These are phyloP conservation scores for Eupithecia centaureata DNA, from an alignment of 2,888 invertebrate genomes.

Conservation along the genomic window DNA sequence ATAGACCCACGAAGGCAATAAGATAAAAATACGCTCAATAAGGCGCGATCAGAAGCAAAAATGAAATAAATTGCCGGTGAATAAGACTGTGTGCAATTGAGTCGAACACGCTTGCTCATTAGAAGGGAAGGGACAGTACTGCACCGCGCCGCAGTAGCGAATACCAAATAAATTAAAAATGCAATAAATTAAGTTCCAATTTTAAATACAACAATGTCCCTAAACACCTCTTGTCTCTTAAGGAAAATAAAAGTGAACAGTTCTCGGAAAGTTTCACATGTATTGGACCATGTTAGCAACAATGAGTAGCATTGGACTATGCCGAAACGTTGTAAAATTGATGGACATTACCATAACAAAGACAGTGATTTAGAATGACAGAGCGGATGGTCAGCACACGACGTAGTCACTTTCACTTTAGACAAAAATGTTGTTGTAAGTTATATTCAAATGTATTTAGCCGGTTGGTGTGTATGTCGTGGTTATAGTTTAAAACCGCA, in stretches of 20 bases:
- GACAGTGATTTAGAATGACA: slow-evolving; percentile 73
- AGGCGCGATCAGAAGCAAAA: slow-evolving; percentile 84
- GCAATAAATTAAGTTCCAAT: slow-evolving; percentile 47
- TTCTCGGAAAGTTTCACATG: slow-evolving; percentile 74
- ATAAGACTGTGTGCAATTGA: slow-evolving; percentile 83
- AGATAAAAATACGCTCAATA: slow-evolving; percentile 83
- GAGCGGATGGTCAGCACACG: slow-evolving; percentile 59
- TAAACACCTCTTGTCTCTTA: slow-evolving; percentile 41
- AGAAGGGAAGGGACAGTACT: slow-evolving; percentile 62
- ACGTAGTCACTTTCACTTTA: slow-evolving; percentile 73
- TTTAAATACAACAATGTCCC: slow-evolving; percentile 42
- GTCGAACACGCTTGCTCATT: slow-evolving; percentile 83
- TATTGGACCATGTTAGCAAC: slow-evolving; percentile 59
- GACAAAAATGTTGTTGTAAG: slow-evolving; percentile 51
- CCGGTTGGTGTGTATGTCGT: slow-evolving; percentile 52
- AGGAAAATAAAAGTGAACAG: slow-evolving; percentile 56
- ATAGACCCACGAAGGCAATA: slow-evolving; percentile 82
- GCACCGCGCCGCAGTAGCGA: slow-evolving; percentile 45
- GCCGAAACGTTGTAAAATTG: slow-evolving; percentile 76
- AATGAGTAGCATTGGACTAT: slow-evolving; percentile 65
- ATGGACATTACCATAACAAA: slow-evolving; percentile 79
- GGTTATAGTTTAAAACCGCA: slow-evolving; percentile 73
- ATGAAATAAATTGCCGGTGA: slow-evolving; percentile 84
- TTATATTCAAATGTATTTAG: slow-evolving; percentile 64
- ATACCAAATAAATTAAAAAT: slow-evolving; percentile 48